These are phyloP conservation scores for Maccullochella peelii DNA, from an alignment of 2,113 vertebrate species.

Conservation along the genomic window DNA sequence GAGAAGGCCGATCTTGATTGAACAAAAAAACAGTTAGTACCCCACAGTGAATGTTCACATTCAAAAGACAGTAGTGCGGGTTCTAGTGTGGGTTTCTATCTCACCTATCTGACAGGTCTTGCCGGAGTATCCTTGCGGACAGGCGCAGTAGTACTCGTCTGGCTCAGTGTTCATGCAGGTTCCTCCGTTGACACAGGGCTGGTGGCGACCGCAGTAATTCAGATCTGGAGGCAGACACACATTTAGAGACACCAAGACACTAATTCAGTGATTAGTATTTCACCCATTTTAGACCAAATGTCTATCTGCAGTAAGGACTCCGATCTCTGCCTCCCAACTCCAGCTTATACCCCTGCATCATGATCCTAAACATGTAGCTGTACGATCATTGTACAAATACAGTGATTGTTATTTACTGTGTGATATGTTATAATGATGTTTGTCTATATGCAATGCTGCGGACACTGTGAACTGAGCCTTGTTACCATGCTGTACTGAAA, in stretches of 20 bases:
- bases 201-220: constrained; percentile 96
- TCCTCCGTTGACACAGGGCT: constrained; percentile 92
- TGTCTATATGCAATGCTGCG: background rate
- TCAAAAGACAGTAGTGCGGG: background rate
- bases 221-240: constrained; percentile 85
- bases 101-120: constrained; percentile 95
- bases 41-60: background rate
- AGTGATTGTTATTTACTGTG: no score
- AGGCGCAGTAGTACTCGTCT: constrained; percentile 91
- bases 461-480: background rate
- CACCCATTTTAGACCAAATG: background rate
- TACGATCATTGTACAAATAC: no score
- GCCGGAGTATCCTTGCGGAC: constrained; percentile 93
- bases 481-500: background rate
- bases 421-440: background rate
- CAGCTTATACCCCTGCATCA: background rate
- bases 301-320: background rate
- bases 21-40: no score
- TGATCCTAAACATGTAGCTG: background rate
- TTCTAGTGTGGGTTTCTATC: background rate
- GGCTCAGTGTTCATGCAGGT: constrained; percentile 97
- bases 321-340: background rate
- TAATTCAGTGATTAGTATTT: background rate
- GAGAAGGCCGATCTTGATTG: background rate
- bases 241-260: background rate